Evolutionary conservation across 2,888 invertebrate species (phyloP).

Genomic region (Cosmorhoe ocellata): DNA sequence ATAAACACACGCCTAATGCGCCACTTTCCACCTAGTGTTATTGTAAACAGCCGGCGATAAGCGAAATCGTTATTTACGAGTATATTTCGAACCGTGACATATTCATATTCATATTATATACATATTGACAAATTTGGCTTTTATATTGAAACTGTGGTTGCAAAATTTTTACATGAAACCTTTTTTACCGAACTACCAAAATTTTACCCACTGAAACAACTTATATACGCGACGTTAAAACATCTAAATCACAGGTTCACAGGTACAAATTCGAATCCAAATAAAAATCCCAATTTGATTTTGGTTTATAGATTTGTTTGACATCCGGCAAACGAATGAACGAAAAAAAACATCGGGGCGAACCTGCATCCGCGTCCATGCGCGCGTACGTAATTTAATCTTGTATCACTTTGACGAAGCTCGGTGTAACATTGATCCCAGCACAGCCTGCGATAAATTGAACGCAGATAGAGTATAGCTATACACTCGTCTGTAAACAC

Average conservation of each 20-base stretch:
- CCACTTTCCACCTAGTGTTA: conserved; percentile 52
- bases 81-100: conserved; percentile 17
- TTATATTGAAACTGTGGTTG: not conserved
- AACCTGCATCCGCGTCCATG: conserved; percentile 43
- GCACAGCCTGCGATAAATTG: conserved; percentile 37
- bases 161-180: not conserved
- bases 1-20: conserved; percentile 56
- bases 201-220: too few species aligned
- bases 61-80: conserved; percentile 32
- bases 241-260: not conserved
- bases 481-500: not conserved
- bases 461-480: conserved; percentile 34
- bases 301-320: conserved; percentile 73
- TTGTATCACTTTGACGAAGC: conserved; percentile 67
- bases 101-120: not conserved
- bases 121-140: not conserved
- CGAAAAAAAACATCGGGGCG: conserved; percentile 49
- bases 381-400: conserved; percentile 68
- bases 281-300: conserved; percentile 63
- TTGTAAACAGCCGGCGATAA: conserved; percentile 35
- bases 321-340: conserved; percentile 66
- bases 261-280: conserved; percentile 49
- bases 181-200: conserved; percentile 22
- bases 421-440: conserved; percentile 50
- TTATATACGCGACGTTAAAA: too few species aligned